These are phyloP conservation scores for Pharmacophagus antenor DNA, from an alignment of 2,888 invertebrate species.

Conservation along the genomic window DNA sequence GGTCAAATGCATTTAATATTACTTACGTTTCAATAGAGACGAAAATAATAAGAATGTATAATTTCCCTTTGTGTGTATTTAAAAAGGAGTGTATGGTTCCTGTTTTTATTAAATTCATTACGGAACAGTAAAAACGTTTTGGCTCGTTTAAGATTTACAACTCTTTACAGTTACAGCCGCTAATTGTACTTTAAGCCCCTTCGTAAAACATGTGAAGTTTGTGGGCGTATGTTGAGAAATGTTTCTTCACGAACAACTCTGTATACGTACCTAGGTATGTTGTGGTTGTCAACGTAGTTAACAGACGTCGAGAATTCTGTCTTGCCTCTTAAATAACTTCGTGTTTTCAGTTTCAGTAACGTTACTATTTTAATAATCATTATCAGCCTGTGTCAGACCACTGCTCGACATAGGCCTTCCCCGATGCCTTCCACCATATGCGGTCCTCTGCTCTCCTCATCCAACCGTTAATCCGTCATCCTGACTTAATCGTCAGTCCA, in stretches of 20 bases:
- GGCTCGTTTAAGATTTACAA: conserved; percentile 2
- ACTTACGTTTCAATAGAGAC: too few relatives aligned
- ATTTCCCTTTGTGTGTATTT: too few relatives aligned
- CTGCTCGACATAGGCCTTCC: too few relatives aligned
- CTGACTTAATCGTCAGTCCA: too few relatives aligned
- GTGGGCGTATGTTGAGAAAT: background rate
- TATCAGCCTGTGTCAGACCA: too few relatives aligned
- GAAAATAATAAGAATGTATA: too few relatives aligned
- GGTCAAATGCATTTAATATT: too few relatives aligned
- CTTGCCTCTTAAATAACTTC: background rate
- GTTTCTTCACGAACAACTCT: background rate
- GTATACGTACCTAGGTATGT: background rate
- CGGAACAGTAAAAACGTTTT: background rate
- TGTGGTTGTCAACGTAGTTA: background rate
- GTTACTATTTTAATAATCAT: too few relatives aligned
- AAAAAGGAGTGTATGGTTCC: too few relatives aligned
- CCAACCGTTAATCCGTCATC: too few relatives aligned
- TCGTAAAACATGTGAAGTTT: background rate
- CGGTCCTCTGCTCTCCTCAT: too few relatives aligned
- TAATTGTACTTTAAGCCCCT: conserved; percentile 3
- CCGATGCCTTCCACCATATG: too few relatives aligned
- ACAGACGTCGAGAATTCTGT: background rate
- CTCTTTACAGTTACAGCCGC: background rate
- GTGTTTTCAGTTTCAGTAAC: background rate
- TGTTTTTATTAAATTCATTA: background rate